Evolutionary conservation across 2,797 vertebrate genomes (phyloP).

Genomic region (Furcifer pardalis): DNA sequence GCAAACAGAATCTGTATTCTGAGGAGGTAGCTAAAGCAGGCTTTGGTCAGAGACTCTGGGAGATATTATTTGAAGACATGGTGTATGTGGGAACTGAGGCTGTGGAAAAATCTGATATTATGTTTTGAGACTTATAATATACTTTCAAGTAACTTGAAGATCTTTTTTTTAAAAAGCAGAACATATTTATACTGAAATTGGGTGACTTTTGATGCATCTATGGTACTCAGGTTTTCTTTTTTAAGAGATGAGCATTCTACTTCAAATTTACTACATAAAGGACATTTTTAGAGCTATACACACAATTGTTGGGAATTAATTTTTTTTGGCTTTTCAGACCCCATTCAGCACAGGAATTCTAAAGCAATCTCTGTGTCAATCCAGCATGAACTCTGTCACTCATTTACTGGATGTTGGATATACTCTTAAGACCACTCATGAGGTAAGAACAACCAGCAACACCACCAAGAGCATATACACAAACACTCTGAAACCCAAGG

Average conservation of each 20-base stretch:
- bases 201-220: not conserved
- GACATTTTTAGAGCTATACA: slow-evolving; percentile 29
- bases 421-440: slow-evolving; percentile 55
- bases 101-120: not conserved
- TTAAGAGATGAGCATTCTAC: not conserved
- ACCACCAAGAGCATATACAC: slow-evolving; percentile 47
- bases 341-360: slow-evolving; percentile 52
- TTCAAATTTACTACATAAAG: not conserved
- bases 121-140: not conserved
- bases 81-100: not conserved
- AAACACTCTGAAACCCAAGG: slow-evolving; percentile 42
- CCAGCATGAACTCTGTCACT: slow-evolving; percentile 48
- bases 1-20: too few species aligned
- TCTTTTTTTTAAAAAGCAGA: not conserved
- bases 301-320: slow-evolving; percentile 49
- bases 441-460: slow-evolving; percentile 49
- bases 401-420: slow-evolving; percentile 48
- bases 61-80: not conserved
- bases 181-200: not conserved
- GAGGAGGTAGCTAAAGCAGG: too few species aligned
- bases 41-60: not conserved
- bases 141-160: not conserved
- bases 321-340: slow-evolving; percentile 50
- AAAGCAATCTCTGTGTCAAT: slow-evolving; percentile 69
- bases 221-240: not conserved